phyloP scores from a whole-genome alignment of 2,888 invertebrate genomes.

The Cheiracanthium punctorium region DNA sequence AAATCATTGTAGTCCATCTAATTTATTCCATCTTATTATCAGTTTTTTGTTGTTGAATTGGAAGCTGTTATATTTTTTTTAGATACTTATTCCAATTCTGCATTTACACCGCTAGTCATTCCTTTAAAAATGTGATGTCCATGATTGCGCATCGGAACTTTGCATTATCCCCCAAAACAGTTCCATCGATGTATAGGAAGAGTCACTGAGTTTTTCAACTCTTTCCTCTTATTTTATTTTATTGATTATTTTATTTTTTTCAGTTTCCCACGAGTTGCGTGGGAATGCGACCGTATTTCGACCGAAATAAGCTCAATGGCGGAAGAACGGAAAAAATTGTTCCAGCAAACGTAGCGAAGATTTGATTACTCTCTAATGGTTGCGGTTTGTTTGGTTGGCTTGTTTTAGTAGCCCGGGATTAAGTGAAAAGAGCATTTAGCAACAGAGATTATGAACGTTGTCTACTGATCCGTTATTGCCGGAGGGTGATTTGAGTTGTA shows the following conservation, averaged over 20 bases:
- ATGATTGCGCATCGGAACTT: no score
- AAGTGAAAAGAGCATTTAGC: neutral
- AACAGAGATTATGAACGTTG: neutral
- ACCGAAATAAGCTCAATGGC: conserved; percentile 18
- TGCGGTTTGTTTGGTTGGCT: neutral
- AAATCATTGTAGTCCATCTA: no score
- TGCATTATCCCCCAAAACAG: no score
- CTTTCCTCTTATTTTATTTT: conserved; percentile 17
- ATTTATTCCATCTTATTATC: no score
- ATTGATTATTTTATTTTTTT: no score
- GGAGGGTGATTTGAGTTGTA: neutral
- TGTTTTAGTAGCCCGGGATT: neutral
- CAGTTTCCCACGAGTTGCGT: neutral
- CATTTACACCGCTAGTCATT: no score
- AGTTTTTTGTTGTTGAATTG: no score
- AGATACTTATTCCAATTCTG: no score
- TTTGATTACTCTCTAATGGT: neutral
- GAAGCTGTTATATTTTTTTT: no score
- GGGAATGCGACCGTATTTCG: conserved; percentile 30
- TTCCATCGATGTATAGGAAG: neutral
- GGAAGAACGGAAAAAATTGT: neutral
- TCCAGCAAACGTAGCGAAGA: neutral
- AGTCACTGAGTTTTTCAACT: conserved; percentile 9
- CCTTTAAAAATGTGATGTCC: no score
- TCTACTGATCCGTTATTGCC: neutral